phyloP scores from a whole-genome alignment of 1,140 invertebrate species.

The Drosophila ananassae region DNA sequence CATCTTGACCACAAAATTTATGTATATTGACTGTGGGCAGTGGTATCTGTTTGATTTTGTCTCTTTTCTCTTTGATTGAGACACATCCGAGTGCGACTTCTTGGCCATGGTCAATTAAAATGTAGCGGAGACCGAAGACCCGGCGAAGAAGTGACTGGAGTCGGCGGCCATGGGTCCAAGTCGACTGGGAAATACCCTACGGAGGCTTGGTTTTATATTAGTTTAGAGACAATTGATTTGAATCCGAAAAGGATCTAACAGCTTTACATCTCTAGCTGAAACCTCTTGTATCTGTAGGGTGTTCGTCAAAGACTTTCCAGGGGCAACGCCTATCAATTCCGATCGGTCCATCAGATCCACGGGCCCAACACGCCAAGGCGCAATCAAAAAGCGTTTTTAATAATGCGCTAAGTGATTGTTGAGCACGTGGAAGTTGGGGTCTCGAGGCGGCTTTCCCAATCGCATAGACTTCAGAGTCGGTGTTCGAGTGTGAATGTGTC shows the following conservation, averaged over 20 bases:
- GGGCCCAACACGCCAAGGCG: slow-evolving; percentile 66
- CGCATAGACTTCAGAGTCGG: not conserved
- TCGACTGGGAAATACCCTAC: slow-evolving; percentile 16
- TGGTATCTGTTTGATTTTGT: slow-evolving; percentile 36
- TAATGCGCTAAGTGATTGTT: slow-evolving; percentile 82
- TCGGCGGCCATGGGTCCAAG: not conserved
- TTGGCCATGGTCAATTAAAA: slow-evolving; percentile 77
- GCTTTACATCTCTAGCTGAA: too few relatives aligned
- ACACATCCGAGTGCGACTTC: slow-evolving; percentile 78
- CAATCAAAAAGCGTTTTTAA: slow-evolving; percentile 82
- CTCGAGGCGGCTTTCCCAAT: slow-evolving; percentile 38
- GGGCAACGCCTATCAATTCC: slow-evolving; percentile 68
- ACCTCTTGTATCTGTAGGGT: slow-evolving; percentile 8
- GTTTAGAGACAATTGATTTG: not conserved
- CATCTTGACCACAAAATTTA: slow-evolving; percentile 51
- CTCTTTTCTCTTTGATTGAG: slow-evolving; percentile 56
- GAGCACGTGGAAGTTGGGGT: slow-evolving; percentile 39
- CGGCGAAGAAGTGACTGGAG: not conserved
- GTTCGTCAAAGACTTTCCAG: slow-evolving; percentile 4
- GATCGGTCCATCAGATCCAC: slow-evolving; percentile 21
- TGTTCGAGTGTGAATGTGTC: slow-evolving; percentile 47
- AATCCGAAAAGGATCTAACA: too few relatives aligned
- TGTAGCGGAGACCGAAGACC: slow-evolving; percentile 12
- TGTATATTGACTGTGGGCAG: slow-evolving; percentile 75
- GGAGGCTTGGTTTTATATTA: not conserved